Conservation (phyloP, 2,888 invertebrate species). For the Trachelus troglodyta region DNA sequence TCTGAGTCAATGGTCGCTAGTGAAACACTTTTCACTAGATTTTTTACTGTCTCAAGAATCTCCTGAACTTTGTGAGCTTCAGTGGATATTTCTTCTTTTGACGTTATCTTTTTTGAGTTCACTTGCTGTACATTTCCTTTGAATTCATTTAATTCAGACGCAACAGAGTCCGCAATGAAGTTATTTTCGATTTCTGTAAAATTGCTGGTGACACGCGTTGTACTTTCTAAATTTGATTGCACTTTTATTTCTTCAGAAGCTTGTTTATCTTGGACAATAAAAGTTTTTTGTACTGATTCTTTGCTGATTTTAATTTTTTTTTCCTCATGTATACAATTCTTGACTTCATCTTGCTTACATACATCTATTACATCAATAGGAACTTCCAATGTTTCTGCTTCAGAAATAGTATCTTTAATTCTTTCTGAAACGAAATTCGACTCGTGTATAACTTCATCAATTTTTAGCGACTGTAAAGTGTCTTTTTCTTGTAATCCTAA, state of each 20-base stretch:
- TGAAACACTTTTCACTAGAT: neutral
- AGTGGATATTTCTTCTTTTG: neutral
- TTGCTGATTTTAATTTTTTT: neutral
- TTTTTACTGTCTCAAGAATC: neutral
- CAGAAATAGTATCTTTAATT: neutral
- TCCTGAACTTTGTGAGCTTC: neutral
- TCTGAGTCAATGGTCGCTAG: neutral
- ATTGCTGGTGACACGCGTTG: neutral
- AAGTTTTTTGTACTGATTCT: neutral
- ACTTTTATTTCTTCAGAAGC: neutral
- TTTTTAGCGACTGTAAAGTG: neutral
- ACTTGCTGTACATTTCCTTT: neutral
- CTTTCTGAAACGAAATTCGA: neutral
- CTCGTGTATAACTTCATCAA: neutral
- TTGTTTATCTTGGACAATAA: neutral
- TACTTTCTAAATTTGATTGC: neutral
- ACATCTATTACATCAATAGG: neutral
- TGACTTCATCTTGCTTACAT: neutral
- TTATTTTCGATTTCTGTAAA: neutral
- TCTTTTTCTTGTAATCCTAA: neutral
- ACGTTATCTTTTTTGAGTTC: neutral
- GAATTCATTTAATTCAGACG: neutral
- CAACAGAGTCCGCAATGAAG: neutral
- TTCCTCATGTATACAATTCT: neutral
- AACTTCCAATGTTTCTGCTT: neutral